phyloP scores from a whole-genome alignment of 2,888 invertebrate genomes.

The Thymelicus sylvestris region DNA sequence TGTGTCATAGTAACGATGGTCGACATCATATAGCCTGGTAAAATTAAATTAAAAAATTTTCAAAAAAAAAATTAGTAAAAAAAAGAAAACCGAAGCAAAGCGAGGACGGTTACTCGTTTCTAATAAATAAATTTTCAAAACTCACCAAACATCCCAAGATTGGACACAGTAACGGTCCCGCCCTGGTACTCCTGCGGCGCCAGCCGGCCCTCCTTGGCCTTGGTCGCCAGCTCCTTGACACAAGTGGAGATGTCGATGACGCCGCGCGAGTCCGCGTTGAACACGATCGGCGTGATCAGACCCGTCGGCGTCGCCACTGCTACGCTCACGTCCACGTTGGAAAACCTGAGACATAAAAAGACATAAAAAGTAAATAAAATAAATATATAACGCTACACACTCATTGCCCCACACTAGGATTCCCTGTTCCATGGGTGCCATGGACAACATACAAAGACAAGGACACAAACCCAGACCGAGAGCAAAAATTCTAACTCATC shows the following conservation, averaged over 20 bases:
- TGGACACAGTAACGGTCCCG: constrained; percentile 97
- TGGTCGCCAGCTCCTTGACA: constrained; percentile 91
- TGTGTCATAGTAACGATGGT: too few relatives aligned
- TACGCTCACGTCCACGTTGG: constrained; percentile 97
- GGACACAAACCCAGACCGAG: too few relatives aligned
- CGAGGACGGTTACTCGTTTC: too few relatives aligned
- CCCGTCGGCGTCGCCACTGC: constrained; percentile 98
- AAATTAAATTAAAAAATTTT: too few relatives aligned
- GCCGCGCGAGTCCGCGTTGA: constrained; percentile 95
- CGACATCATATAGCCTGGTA: too few relatives aligned
- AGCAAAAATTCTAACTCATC: too few relatives aligned
- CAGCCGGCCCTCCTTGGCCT: constrained; percentile 95
- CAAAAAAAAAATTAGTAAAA: too few relatives aligned
- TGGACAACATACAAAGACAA: too few relatives aligned
- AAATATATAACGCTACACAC: too few relatives aligned
- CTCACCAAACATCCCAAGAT: constrained; percentile 96
- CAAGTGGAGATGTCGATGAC: constrained; percentile 92
- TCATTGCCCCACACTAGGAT: too few relatives aligned
- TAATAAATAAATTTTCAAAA: constrained; percentile 24
- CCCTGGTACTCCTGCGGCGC: constrained; percentile 98
- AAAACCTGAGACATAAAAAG: constrained; percentile 88
- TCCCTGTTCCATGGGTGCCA: too few relatives aligned
- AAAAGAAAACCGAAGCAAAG: too few relatives aligned
- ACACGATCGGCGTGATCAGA: constrained; percentile 98
- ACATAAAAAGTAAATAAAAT: neutral